Conservation (phyloP, 1,140 invertebrate genomes). For the Drosophila jambulina region DNA sequence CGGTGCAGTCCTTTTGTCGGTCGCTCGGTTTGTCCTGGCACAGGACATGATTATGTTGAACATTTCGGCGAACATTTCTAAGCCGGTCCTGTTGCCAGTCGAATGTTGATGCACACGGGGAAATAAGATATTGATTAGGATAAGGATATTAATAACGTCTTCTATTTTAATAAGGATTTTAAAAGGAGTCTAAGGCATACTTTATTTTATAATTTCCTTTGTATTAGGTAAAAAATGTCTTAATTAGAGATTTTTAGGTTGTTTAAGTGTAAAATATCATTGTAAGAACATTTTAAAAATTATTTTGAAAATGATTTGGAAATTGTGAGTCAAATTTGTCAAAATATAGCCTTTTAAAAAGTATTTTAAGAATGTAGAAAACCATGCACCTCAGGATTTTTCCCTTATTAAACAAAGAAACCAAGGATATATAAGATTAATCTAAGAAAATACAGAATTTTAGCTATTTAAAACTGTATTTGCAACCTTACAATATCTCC, state of each 20-base stretch:
- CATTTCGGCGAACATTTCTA: slow-evolving; percentile 63
- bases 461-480: too few relatives aligned
- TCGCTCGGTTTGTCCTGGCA: slow-evolving; percentile 25
- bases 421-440: too few relatives aligned
- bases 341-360: not conserved
- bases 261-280: not conserved
- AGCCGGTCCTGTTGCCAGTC: slow-evolving; percentile 8
- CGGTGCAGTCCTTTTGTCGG: slow-evolving; percentile 45
- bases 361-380: not conserved
- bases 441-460: too few relatives aligned
- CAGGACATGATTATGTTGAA: slow-evolving; percentile 77
- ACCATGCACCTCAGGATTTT: too few relatives aligned
- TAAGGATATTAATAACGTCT: not conserved
- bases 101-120: slow-evolving; percentile 15
- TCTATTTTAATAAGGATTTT: not conserved
- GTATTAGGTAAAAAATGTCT: too few relatives aligned
- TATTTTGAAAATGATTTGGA: not conserved
- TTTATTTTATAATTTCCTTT: not conserved
- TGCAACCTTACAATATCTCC: not conserved
- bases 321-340: not conserved
- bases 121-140: too few relatives aligned
- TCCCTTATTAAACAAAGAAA: too few relatives aligned
- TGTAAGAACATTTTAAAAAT: not conserved
- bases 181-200: not conserved
- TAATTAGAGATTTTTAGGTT: too few relatives aligned